Base-by-base conservation (phyloP, 2,797 vertebrate genomes). In the Sebastes matsubarae region DNA sequence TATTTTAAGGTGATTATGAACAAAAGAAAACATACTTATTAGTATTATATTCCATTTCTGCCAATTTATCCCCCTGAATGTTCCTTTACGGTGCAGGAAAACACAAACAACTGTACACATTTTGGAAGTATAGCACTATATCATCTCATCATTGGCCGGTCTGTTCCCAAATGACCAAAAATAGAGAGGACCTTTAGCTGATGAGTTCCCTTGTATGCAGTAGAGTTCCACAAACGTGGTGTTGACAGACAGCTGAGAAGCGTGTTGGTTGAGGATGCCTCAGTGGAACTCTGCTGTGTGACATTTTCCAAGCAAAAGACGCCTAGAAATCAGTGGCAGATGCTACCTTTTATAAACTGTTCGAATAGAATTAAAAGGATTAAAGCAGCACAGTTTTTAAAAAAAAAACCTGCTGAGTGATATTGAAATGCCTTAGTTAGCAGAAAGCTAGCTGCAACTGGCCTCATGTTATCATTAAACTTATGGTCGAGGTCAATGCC, bases 191-290 rank as follows among this genome's bases (percentile, higher is more conserved):
- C 83, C 83, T 89, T 87, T 66, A 81, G 86, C 79, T 66, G 87
- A 80, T 68, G 77, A 90, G 75, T 72, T 72, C 66, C 66, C 69
- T 74, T 64, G 64, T 83, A 34, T 54, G 59, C 71, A 54, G 59
- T 64, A 61, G 69, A 74, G 79, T 46, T 80, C 74, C 57, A 75
- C 82, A 84, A 85, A 81, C 27, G n/a, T 42, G 68, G 88, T 75
- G 89, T 81, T 93, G 92, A 92, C 92, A 93, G 88, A 88, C 79
- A 75, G 81, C 58, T 63, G 54, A 80, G 77, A 82, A 52, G 89
- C 68, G 61, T 81, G 83, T 85, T 34, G 25, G 54, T 54, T 54
- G 61, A 83, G 68, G 85, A 92, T 88, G 84, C 75, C 82, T 70
- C 72, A 27, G 72, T 64, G 55, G 72, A 65, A 75, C 79, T 66